Evolutionary conservation across 2,888 invertebrate species (phyloP).

Genomic region (Melinopterus prodromus): DNA sequence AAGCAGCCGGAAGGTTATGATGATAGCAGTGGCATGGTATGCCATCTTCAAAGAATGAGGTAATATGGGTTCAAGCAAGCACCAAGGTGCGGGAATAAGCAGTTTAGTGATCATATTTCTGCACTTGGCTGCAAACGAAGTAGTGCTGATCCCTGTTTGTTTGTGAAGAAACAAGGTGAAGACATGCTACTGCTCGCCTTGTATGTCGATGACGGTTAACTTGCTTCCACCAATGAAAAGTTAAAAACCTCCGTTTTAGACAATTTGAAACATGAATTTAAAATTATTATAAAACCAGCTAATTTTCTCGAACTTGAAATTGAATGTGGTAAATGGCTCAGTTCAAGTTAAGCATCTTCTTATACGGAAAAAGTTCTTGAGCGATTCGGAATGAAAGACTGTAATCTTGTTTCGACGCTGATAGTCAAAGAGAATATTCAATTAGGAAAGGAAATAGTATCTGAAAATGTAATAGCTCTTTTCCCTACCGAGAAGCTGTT

Average conservation of each 20-base stretch:
- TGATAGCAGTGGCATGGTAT: not conserved
- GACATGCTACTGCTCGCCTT: not conserved
- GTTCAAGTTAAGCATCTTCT: no score
- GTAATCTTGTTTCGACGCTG: no score
- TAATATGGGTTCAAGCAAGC: constrained; percentile 15
- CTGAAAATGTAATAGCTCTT: no score
- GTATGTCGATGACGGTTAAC: constrained; percentile 23
- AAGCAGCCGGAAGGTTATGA: no score
- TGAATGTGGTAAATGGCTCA: not conserved
- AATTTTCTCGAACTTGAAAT: constrained; percentile 32
- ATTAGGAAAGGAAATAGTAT: no score
- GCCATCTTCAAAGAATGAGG: constrained; percentile 11
- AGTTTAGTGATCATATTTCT: not conserved
- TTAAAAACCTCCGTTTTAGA: no score
- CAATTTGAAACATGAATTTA: constrained; percentile 18
- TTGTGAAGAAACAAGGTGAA: constrained; percentile 10
- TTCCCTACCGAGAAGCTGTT: no score
- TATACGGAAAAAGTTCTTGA: no score
- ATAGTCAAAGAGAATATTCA: no score
- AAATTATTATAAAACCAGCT: constrained; percentile 27
- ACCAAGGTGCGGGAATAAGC: constrained; percentile 13
- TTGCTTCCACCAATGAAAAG: constrained; percentile 47
- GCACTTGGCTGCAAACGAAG: not conserved
- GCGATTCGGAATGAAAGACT: no score
- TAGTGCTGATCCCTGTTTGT: not conserved